Base-by-base conservation (phyloP, 2,888 invertebrate species). In the Empis stercorea region DNA sequence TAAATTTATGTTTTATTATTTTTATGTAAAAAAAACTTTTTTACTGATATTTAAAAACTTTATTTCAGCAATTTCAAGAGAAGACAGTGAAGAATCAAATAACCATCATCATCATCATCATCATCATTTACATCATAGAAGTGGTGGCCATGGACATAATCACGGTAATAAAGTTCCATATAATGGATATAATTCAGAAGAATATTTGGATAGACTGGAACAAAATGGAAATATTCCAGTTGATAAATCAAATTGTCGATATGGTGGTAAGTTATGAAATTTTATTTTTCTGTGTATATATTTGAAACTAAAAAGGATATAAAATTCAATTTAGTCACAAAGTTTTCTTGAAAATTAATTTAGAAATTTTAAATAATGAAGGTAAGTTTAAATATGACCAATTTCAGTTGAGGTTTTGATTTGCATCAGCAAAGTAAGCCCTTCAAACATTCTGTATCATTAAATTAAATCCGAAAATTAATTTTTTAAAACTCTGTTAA, bases 201-300 rank as follows among this genome's bases (percentile, higher is more conserved):
- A 92, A 76, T 92, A 87, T 75, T 80, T 92, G 68, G 91, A 92
- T 73, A 79, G 89, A 67, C 79, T 91, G 64, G 92, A 93, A 74
- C 88, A 87, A 65, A 92, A 89, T 73, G 91, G 91, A 64, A 92
- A 89, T 76, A 89, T 89, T 74, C 88, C 83, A 63, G 80, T 82
- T 69, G 87, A 87, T 66, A 88, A 89, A 75, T 78, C 78, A 54
- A 81, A 84, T 71, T 76, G 78, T 68, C 74, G 78, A 73, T 81
- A 79, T 67, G 80, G 81, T 79, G 66, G 66, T 66, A 57, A 66
- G 66, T 60, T 50, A 39, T 50, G 3, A 4, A 13, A 32, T 32
- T 32, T 32, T 32, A 3, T 14, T n/a, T n/a, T n/a, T n/a, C n/a
- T n/a, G n/a, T n/a, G n/a, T n/a, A n/a, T n/a, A n/a, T n/a, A n/a